These are phyloP conservation scores for Drosophila erecta DNA, from an alignment of 1,140 invertebrate genomes.

Conservation along the genomic window DNA sequence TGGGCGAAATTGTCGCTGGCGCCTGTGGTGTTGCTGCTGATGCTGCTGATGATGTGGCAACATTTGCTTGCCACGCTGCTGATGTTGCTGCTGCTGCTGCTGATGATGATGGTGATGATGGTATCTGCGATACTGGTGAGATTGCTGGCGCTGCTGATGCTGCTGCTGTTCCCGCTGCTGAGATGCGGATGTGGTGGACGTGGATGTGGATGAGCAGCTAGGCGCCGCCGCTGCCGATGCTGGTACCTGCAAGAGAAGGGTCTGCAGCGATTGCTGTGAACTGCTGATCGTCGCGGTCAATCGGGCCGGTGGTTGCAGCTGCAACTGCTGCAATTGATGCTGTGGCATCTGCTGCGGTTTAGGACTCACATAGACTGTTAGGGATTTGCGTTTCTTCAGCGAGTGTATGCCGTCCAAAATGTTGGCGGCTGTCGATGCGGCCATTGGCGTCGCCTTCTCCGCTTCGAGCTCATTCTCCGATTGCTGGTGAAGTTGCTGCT, in stretches of 20 bases:
- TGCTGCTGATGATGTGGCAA: constrained; percentile 27
- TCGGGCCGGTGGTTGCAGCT: constrained; percentile 36
- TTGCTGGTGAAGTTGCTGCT: constrained; percentile 32
- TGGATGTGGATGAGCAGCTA: constrained; percentile 25
- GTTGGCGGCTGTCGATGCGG: constrained; percentile 55
- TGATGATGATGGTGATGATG: constrained; percentile 12
- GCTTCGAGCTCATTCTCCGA: constrained; percentile 44
- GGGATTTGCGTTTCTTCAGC: constrained; percentile 83
- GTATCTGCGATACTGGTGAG: constrained; percentile 12
- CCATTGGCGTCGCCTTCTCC: constrained; percentile 40
- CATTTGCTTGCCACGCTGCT: constrained; percentile 73
- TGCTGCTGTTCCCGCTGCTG: constrained; percentile 48
- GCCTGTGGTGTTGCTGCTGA: constrained; percentile 40
- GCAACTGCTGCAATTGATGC: constrained; percentile 50
- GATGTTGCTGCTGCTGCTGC: constrained; percentile 38
- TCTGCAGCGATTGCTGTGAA: constrained; percentile 56
- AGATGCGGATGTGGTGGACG: constrained; percentile 15
- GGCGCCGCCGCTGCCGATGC: constrained; percentile 34
- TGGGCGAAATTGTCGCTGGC: constrained; percentile 52
- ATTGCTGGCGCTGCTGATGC: constrained; percentile 33
- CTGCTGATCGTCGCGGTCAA: constrained; percentile 37
- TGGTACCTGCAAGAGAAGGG: constrained; percentile 68
- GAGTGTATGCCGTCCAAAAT: constrained; percentile 82
- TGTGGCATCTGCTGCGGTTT: constrained; percentile 70
- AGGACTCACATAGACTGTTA: constrained; percentile 85